Base-by-base conservation (phyloP, 2,113 vertebrate genomes). In the Carlito syrichta region DNA sequence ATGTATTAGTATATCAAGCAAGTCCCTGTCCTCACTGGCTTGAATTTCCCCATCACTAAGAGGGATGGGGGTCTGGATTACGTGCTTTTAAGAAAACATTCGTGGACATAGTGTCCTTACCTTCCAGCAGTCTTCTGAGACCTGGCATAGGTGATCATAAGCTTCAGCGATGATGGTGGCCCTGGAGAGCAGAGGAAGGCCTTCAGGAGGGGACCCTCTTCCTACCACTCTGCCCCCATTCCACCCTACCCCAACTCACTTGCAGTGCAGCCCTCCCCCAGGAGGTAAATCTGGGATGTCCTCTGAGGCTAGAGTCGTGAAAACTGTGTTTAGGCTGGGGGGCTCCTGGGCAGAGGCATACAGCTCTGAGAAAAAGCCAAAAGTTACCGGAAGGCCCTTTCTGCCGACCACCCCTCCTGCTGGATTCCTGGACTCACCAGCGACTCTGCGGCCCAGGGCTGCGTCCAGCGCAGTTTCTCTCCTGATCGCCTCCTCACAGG, bases 221-320 rank as follows among this genome's bases (percentile, higher is more conserved):
- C 4, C 3, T 11, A 1, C 4, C 3, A 14, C 38, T n/a, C 10
- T 40, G 20, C 25, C n/a, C 38, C 27, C 73, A 76, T 32, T 48
- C 10, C 79, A 48, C 63, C 11, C 38, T 40, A 38, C 60, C 45
- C 12, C 6, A 4, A 92, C 99, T 99, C 94, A 99, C 99, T 99
- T 99, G 99, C 99, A 99, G 79, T 98, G 98, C 94, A 99, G 97
- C 40, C 99, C 99, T 38, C 99, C 99, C 45, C 99, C 99, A 40
- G 98, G 98, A 95, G 99, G 99, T 27, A 99, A 98, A 56, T 98
- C 98, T 0, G 98, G 98, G 38, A 99, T 98, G 66, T 98, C 91
- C 58, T 99, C 98, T 19, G 98, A 98, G 30, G 98, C 97, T 97
- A 99, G 98, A 86, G 97, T 98, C 93, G 98, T 99, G 94, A 99